Base-by-base conservation (phyloP, 2,797 vertebrate genomes). In the Amblyopsis hoosieri region DNA sequence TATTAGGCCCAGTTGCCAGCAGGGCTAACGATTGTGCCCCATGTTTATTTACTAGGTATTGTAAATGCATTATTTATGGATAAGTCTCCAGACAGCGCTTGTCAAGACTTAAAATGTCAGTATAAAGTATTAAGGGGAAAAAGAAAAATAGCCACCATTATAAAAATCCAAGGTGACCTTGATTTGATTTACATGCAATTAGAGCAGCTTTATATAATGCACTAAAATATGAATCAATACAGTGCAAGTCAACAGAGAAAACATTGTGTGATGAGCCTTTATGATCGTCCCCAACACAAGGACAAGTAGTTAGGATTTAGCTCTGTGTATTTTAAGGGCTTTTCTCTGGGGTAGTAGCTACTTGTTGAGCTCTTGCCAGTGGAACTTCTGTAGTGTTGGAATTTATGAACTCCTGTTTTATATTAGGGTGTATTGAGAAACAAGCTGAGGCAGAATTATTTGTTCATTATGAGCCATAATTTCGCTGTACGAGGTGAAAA, bases 51-150 rank as follows among this genome's bases (percentile, higher is more conserved):
- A 97, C 95, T 92, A 94, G 94, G 94, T 95, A 96, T 95, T 95
- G 95, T 96, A 96, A 97, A 98, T 97, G 94, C 92, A 95, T 98
- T 96, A 99, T 96, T 98, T 96, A 96, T 96, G 93, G 94, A 94
- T 92, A 92, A 91, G 93, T 94, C 93, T 95, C 93, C 86, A 92
- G 94, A 95, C 94, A 94, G 93, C 91, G 87, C 93, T 96, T 95
- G 94, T 96, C 95, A 94, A 88, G 94, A 95, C 94, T 95, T 92
- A 93, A 96, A 96, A 96, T 96, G 94, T 95, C 93, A 94, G 92
- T 91, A 92, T 92, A 91, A 94, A 94, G 91, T 93, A 87, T 85
- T 75, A 91, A 90, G 90, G 91, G 83, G 86, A 23, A 74, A 92
- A 94, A 92, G 93, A 95, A 94, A 89, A 90, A 89, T 75, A 79